These are phyloP conservation scores for Crypturellus tataupa DNA, from an alignment of 2,797 vertebrate species.

Conservation along the genomic window DNA sequence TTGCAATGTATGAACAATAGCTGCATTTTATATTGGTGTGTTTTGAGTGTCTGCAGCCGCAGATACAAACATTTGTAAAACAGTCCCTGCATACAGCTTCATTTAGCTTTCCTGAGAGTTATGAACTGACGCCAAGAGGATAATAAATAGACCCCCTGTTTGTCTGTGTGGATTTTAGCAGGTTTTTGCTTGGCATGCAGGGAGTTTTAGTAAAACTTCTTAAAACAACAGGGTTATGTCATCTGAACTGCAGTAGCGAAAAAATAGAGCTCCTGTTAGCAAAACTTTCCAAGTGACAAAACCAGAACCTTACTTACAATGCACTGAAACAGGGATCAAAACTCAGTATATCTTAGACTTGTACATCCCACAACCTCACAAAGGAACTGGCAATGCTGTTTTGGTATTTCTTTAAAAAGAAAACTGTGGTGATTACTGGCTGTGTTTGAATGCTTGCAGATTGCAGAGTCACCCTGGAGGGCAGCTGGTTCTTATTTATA, in stretches of 20 bases:
- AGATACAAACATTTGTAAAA: background rate
- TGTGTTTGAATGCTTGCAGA: slow-evolving; percentile 2
- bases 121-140: background rate
- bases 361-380: background rate
- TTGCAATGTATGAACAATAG: background rate
- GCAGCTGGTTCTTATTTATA: slow-evolving; percentile 5
- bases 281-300: background rate
- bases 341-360: background rate
- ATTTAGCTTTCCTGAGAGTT: background rate
- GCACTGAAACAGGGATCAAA: background rate
- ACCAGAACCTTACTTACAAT: background rate
- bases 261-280: background rate
- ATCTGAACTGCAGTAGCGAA: background rate
- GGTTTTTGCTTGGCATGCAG: background rate
- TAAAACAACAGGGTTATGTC: background rate
- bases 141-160: background rate
- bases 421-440: background rate
- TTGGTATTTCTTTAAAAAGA: background rate
- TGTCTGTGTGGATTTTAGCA: background rate
- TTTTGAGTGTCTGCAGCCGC: background rate
- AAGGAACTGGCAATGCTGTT: background rate
- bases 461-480: background rate
- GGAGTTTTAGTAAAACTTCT: background rate
- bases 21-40: background rate
- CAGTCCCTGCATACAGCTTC: background rate